Percentiles rank a stretch among this genome's conserved stretches.
phyloP scores from a whole-genome alignment of 2,113 vertebrate species.

The Tragelaphus imberbis region DNA sequence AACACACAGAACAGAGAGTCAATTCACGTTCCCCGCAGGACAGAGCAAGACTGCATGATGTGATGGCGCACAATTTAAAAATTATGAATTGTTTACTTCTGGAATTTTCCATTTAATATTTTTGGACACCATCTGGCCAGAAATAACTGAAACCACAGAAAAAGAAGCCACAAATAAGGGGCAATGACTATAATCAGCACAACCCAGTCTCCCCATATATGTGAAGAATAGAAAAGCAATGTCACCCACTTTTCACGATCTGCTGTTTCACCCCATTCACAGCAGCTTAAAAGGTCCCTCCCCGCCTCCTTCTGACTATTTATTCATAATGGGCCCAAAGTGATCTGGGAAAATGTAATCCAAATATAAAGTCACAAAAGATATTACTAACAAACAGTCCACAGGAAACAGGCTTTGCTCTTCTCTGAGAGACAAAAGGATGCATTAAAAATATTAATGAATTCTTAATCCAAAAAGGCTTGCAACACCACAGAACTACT shows the following conservation, averaged over 20 bases:
- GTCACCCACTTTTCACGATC: not conserved
- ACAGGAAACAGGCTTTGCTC: conserved; percentile 10
- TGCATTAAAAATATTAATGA: conserved; percentile 25
- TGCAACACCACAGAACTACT: not conserved
- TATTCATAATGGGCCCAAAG: not conserved
- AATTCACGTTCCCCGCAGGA: not conserved
- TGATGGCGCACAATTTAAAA: not conserved
- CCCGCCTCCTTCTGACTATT: not conserved
- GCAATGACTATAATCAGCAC: not conserved
- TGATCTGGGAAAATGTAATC: not conserved
- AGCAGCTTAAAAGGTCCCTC: not conserved
- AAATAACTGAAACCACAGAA: not conserved
- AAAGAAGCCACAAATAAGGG: not conserved
- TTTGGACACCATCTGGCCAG: not conserved
- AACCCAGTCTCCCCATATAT: not conserved
- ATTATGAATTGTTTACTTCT: not conserved
- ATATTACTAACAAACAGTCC: conserved; percentile 32
- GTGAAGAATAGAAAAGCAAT: not conserved
- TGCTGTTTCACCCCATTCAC: not conserved
- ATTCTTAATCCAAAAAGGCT: conserved; percentile 26
- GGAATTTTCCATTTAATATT: not conserved
- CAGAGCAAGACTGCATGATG: not conserved
- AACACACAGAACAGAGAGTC: not conserved
- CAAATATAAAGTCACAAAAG: conserved; percentile 36
- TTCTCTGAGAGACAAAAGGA: not conserved